These are phyloP conservation scores for Dicentrarchus labrax DNA, from an alignment of 2,113 vertebrate genomes.

Conservation along the genomic window DNA sequence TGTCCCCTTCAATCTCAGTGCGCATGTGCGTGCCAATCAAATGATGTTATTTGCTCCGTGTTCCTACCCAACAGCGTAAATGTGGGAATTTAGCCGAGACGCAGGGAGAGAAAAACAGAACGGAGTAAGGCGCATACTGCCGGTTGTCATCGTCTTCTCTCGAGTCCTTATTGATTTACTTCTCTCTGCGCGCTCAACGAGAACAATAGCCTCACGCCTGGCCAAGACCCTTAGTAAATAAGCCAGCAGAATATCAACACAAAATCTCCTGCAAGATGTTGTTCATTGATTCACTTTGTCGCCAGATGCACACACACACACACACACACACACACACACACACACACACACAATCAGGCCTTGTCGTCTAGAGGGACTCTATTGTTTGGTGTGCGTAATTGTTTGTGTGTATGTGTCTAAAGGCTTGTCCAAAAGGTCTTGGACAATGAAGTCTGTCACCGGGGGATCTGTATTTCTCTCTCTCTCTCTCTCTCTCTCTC, in stretches of 20 bases:
- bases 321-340: slow-evolving; percentile 10
- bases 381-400: slow-evolving; percentile 74
- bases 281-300: slow-evolving; percentile 73
- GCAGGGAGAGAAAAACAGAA: background rate
- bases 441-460: slow-evolving; percentile 75
- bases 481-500: slow-evolving; percentile 25
- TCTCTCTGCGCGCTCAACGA: slow-evolving; percentile 33
- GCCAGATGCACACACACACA: slow-evolving; percentile 38
- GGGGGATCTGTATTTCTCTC: slow-evolving; percentile 67
- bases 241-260: slow-evolving; percentile 63
- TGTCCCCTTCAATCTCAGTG: background rate
- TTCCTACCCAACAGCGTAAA: background rate
- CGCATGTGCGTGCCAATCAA: background rate
- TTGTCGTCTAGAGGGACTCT: slow-evolving; percentile 68
- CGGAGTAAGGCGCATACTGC: background rate
- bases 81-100: background rate
- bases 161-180: slow-evolving; percentile 63
- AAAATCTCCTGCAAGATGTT: slow-evolving; percentile 63
- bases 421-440: slow-evolving; percentile 61
- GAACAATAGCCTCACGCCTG: slow-evolving; percentile 65
- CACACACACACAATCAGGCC: slow-evolving; percentile 27
- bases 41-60: background rate
- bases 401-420: slow-evolving; percentile 67
- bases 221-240: slow-evolving; percentile 61
- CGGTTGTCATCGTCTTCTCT: slow-evolving; percentile 40